A percentile compares a stretch with the other conserved stretches of the same genome.
Conservation (phyloP, 1,140 invertebrate species). For the Drosophila asahinai region DNA sequence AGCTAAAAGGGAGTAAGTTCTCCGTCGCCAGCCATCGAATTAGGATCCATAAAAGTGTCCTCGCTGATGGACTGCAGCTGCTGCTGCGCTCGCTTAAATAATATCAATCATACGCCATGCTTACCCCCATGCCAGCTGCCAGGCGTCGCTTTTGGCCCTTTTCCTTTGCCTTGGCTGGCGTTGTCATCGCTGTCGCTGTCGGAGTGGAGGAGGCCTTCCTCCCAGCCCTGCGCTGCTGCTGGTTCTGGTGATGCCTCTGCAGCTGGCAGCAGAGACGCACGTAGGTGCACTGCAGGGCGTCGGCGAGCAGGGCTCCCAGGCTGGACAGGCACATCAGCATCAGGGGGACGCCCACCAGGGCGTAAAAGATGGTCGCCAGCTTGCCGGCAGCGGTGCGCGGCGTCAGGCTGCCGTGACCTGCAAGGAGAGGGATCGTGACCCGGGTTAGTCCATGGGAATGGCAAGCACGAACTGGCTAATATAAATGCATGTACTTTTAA, state of each 20-base stretch:
- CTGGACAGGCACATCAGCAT: constrained; percentile 95
- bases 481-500: constrained; percentile 40
- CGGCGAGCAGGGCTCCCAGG: constrained; percentile 92
- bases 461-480: constrained; percentile 26
- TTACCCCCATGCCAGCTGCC: constrained; percentile 60
- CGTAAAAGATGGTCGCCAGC: constrained; percentile 94
- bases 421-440: constrained; percentile 12
- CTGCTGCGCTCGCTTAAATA: constrained; percentile 43
- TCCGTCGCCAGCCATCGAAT: constrained; percentile 52
- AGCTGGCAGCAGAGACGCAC: constrained; percentile 88
- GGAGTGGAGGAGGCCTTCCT: constrained; percentile 15
- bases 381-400: constrained; percentile 92
- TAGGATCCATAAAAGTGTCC: constrained; percentile 70
- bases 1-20: constrained; percentile 5
- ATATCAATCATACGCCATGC: constrained; percentile 77
- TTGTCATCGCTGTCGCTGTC: constrained; percentile 21
- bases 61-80: constrained; percentile 31
- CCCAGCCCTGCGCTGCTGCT: neutral
- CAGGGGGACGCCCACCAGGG: constrained; percentile 92
- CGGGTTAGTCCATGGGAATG: constrained; percentile 13
- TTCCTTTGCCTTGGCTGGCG: constrained; percentile 19
- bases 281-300: constrained; percentile 90
- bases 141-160: constrained; percentile 39
- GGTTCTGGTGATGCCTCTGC: constrained; percentile 43
- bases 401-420: constrained; percentile 92